These are phyloP conservation scores for Polyommatus iphigenia DNA, from an alignment of 2,888 invertebrate species.

Conservation along the genomic window DNA sequence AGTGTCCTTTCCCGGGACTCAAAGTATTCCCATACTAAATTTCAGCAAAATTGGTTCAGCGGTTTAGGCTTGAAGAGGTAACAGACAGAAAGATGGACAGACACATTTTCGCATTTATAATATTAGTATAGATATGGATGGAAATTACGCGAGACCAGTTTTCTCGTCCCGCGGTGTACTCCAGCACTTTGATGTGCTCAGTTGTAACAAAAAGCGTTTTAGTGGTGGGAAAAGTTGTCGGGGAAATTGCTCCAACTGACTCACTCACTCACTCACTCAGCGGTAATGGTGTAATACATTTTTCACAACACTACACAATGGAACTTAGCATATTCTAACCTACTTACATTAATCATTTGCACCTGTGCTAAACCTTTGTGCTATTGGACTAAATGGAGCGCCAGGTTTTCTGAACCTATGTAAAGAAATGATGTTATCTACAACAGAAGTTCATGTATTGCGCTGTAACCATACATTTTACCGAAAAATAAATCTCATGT, in stretches of 20 bases:
- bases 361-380: constrained; percentile 1
- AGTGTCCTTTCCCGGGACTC: no score
- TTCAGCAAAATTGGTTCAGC: no score
- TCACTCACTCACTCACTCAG: constrained; percentile 34
- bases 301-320: constrained; percentile 26
- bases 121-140: no score
- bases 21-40: no score
- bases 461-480: background rate
- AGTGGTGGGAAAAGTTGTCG: constrained; percentile 42
- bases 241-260: constrained; percentile 41
- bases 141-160: background rate
- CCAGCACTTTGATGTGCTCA: constrained; percentile 40
- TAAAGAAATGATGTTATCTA: background rate
- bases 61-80: no score
- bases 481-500: background rate
- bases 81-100: no score
- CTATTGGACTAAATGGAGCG: background rate
- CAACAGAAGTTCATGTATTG: background rate
- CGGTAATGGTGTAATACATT: constrained; percentile 31
- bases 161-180: constrained; percentile 32
- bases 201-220: constrained; percentile 42
- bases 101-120: no score
- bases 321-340: constrained; percentile 7
- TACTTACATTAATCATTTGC: constrained; percentile 2
- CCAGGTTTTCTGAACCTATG: background rate